phyloP scores from a whole-genome alignment of 2,888 invertebrate genomes.

The Luffia ferchaultella region DNA sequence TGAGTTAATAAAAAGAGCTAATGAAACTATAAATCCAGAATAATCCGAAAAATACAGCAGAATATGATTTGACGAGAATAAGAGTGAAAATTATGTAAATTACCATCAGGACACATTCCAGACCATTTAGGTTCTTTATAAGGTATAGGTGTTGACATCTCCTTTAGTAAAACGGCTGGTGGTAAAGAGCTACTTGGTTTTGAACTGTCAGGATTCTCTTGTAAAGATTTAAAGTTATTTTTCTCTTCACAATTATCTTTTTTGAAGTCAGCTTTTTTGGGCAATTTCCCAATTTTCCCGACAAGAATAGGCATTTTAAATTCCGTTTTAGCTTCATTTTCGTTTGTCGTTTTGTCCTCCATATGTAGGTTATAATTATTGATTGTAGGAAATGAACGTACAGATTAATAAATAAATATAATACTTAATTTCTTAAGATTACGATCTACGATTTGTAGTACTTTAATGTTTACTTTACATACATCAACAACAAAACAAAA shows the following conservation, averaged over 20 bases:
- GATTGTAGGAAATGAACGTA: no score
- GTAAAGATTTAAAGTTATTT: constrained; percentile 10
- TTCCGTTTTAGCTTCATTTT: constrained; percentile 21
- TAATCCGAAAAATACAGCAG: no score
- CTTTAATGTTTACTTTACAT: no score
- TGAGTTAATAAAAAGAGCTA: no score
- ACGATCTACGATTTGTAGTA: no score
- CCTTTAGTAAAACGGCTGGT: constrained; percentile 36
- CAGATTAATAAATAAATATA: no score
- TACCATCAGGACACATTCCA: constrained; percentile 64
- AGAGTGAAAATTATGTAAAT: no score
- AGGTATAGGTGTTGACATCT: constrained; percentile 56
- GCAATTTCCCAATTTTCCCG: constrained; percentile 60
- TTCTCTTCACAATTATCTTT: constrained; percentile 20
- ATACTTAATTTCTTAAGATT: no score
- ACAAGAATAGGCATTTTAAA: constrained; percentile 65
- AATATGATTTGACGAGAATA: no score
- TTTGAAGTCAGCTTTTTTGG: constrained; percentile 37
- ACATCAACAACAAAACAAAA: no score
- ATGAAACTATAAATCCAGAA: no score
- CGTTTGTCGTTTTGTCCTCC: constrained; percentile 12
- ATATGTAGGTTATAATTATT: no score
- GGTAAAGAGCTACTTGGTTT: constrained; percentile 26
- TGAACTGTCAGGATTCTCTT: constrained; percentile 1
- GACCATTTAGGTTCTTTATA: constrained; percentile 88